Conservation (phyloP, 2,113 vertebrate species). For the Excalfactoria chinensis region DNA sequence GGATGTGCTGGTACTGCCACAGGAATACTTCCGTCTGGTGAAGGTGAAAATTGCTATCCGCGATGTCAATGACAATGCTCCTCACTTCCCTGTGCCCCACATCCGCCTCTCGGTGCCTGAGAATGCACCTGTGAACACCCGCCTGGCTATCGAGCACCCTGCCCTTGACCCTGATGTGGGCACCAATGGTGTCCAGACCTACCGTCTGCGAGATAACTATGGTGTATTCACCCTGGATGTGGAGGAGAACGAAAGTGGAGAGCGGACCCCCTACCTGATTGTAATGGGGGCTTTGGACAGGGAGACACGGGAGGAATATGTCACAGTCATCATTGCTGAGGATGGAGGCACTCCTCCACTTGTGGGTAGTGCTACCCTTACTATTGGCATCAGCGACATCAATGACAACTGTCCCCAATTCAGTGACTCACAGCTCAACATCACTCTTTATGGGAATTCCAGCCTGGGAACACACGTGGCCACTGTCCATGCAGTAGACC, state of each 20-base stretch:
- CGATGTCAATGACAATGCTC: conserved; percentile 94
- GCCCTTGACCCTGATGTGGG: conserved; percentile 92
- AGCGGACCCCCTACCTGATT: conserved; percentile 93
- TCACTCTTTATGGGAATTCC: conserved; percentile 90
- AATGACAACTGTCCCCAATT: conserved; percentile 98
- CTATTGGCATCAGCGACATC: conserved; percentile 90
- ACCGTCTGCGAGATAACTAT: conserved; percentile 91
- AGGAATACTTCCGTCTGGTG: conserved; percentile 94
- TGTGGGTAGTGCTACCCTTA: conserved; percentile 90
- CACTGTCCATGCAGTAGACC: conserved; percentile 86
- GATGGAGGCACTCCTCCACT: conserved; percentile 91
- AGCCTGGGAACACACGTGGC: conserved; percentile 85
- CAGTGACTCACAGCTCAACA: conserved; percentile 84
- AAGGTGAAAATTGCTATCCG: conserved; percentile 93
- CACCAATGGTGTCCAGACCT: conserved; percentile 89
- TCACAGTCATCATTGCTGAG: conserved; percentile 92
- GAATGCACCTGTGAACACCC: conserved; percentile 89
- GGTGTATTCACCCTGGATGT: conserved; percentile 93
- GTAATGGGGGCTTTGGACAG: conserved; percentile 90
- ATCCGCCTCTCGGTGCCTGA: conserved; percentile 89
- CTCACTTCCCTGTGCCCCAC: conserved; percentile 87
- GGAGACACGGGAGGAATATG: conserved; percentile 87
- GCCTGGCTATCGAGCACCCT: conserved; percentile 91
- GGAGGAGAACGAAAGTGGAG: conserved; percentile 94
- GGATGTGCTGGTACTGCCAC: conserved; percentile 93